These are phyloP conservation scores for Punctoribates punctum DNA, from an alignment of 2,888 invertebrate species.

Conservation along the genomic window DNA sequence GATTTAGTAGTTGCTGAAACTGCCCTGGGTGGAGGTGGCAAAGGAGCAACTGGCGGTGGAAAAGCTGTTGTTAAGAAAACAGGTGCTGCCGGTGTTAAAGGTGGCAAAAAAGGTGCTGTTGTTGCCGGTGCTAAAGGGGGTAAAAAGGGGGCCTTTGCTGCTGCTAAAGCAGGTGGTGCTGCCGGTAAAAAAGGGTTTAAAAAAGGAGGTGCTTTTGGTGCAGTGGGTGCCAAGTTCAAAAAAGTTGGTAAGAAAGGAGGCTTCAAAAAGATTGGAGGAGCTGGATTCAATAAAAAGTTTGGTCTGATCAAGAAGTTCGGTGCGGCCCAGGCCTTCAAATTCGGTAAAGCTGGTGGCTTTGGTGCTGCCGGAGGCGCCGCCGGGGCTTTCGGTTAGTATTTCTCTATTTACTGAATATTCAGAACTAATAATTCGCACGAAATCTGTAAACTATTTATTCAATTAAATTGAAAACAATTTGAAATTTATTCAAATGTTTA, in stretches of 20 bases:
- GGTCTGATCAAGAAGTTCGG: constrained; percentile 38
- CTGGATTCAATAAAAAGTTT: constrained; percentile 40
- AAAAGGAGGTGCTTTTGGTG: constrained; percentile 25
- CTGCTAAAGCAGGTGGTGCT: constrained; percentile 34
- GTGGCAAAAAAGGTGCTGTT: constrained; percentile 6
- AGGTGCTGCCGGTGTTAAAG: constrained; percentile 7
- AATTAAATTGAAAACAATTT: no score
- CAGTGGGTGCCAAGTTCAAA: constrained; percentile 28
- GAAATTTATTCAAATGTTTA: no score
- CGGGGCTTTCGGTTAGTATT: no score
- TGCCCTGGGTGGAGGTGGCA: not conserved
- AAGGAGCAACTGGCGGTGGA: constrained; percentile 8
- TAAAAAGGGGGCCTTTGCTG: constrained; percentile 23
- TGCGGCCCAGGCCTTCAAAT: constrained; percentile 19
- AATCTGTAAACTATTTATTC: no score
- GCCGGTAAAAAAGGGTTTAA: constrained; percentile 19
- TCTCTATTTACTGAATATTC: no score
- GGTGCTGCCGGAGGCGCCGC: constrained; percentile 31
- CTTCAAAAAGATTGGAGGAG: constrained; percentile 36
- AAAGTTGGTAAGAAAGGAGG: constrained; percentile 42
- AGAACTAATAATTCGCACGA: no score
- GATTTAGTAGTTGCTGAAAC: constrained; percentile 38
- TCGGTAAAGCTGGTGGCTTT: not conserved
- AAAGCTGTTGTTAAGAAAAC: constrained; percentile 7
- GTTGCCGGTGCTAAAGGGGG: constrained; percentile 8